A percentile compares a stretch with the other conserved stretches of the same genome.
phyloP scores from a whole-genome alignment of 2,113 vertebrate genomes.

The Scalopus aquaticus region DNA sequence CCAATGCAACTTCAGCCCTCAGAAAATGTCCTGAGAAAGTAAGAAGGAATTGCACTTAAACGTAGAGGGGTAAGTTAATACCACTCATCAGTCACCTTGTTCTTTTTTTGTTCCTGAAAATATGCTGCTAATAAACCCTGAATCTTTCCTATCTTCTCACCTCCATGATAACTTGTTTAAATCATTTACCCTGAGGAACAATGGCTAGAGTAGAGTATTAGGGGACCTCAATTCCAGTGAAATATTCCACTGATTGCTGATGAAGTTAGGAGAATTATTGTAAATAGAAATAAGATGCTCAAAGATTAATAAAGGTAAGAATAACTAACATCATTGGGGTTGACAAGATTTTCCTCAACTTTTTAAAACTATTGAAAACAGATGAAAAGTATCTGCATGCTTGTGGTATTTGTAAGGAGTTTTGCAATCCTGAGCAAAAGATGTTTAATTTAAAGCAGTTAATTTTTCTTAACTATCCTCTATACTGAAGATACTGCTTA shows the following conservation, averaged over 20 bases:
- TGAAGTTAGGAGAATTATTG: neutral
- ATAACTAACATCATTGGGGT: neutral
- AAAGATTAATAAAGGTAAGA: conserved; percentile 3
- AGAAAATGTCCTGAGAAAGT: neutral
- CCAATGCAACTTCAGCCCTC: neutral
- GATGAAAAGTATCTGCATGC: neutral
- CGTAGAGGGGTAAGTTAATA: neutral
- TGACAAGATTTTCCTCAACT: neutral
- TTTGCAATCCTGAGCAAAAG: neutral
- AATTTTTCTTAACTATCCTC: neutral
- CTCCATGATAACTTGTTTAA: neutral
- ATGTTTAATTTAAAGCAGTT: conserved; percentile 6
- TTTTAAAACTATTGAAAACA: neutral
- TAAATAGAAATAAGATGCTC: neutral
- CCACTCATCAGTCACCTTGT: neutral
- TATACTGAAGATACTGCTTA: neutral
- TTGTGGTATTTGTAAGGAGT: neutral
- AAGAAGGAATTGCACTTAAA: neutral
- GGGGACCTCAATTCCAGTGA: neutral
- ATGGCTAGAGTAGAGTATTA: neutral
- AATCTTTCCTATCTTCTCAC: neutral
- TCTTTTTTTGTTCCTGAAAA: neutral
- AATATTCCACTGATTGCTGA: neutral
- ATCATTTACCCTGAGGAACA: neutral
- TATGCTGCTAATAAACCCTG: neutral